phyloP scores from a whole-genome alignment of 92 coral and sea anemone genomes.

The Zoanthus sociatus region DNA sequence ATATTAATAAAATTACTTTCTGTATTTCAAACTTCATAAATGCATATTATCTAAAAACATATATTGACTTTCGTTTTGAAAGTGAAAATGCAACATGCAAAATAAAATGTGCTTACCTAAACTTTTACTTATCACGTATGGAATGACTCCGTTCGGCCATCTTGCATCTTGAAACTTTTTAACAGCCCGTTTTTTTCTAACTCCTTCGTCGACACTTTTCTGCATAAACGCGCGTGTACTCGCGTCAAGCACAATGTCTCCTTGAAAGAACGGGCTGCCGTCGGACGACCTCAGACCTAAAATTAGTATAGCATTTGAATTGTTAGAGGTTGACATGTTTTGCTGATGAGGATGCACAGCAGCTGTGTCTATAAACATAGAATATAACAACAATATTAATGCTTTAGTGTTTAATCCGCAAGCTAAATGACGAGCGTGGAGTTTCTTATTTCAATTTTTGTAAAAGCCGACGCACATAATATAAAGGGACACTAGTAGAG shows the following conservation, averaged over 20 bases:
- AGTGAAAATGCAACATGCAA: neutral
- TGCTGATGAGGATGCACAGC: constrained; percentile 14
- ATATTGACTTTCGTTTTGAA: neutral
- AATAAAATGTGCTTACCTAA: constrained; percentile 72
- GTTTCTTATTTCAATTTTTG: neutral
- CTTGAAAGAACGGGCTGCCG: constrained; percentile 87
- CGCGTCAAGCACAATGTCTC: constrained; percentile 89
- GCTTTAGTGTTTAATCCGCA: neutral
- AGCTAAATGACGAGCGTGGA: neutral
- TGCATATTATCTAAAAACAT: too few species aligned
- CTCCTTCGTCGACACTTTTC: constrained; percentile 45
- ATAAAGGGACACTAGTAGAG: neutral
- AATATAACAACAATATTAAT: neutral
- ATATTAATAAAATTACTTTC: neutral
- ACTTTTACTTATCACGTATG: constrained; percentile 79
- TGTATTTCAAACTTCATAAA: neutral
- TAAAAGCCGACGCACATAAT: neutral
- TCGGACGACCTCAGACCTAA: constrained; percentile 64
- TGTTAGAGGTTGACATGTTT: constrained; percentile 33
- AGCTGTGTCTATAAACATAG: constrained; percentile 7
- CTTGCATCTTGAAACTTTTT: constrained; percentile 76
- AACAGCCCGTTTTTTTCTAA: constrained; percentile 84
- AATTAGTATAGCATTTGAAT: constrained; percentile 61
- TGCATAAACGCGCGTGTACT: constrained; percentile 72
- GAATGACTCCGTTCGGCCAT: constrained; percentile 94